phyloP scores from a whole-genome alignment of 2,113 vertebrate genomes.

The Orthonyx spaldingii region DNA sequence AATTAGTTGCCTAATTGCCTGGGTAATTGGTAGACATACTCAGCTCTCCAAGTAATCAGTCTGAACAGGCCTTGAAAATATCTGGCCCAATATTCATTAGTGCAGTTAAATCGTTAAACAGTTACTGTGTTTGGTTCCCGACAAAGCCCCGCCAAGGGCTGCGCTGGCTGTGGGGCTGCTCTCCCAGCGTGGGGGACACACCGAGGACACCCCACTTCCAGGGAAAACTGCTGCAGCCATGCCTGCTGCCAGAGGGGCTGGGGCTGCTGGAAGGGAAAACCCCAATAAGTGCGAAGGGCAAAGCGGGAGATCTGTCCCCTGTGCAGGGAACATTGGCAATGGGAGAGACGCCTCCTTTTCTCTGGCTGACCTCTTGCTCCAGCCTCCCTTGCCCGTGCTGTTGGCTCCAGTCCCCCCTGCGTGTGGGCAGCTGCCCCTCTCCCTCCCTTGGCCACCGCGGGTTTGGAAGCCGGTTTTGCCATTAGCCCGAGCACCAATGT shows the following conservation, averaged over 20 bases:
- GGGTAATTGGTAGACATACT: conserved; percentile 99
- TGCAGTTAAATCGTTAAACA: conserved; percentile 83
- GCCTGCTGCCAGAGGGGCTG: neutral
- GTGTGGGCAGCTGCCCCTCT: neutral
- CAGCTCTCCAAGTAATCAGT: conserved; percentile 99
- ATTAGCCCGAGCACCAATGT: neutral
- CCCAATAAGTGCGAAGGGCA: neutral
- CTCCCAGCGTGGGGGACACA: neutral
- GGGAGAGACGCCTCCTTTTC: neutral
- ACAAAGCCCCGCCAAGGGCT: conserved; percentile 65
- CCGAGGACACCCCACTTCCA: accelerated
- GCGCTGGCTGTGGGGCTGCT: neutral
- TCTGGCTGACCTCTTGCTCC: neutral
- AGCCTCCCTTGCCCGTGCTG: accelerated
- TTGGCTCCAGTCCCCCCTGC: neutral
- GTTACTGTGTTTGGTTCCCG: conserved; percentile 70
- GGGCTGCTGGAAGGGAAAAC: neutral
- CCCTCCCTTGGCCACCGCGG: neutral
- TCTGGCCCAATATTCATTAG: conserved; percentile 99
- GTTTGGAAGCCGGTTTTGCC: conserved; percentile 45
- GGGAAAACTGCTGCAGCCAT: accelerated
- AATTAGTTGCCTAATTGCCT: conserved; percentile 99
- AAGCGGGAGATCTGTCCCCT: neutral
- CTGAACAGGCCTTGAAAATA: conserved; percentile 95
- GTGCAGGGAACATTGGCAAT: accelerated